Percentiles rank a stretch among this genome's conserved stretches.
Evolutionary conservation across 92 coral and sea anemone species (phyloP).

Genomic region (Bergia puertoricense): DNA sequence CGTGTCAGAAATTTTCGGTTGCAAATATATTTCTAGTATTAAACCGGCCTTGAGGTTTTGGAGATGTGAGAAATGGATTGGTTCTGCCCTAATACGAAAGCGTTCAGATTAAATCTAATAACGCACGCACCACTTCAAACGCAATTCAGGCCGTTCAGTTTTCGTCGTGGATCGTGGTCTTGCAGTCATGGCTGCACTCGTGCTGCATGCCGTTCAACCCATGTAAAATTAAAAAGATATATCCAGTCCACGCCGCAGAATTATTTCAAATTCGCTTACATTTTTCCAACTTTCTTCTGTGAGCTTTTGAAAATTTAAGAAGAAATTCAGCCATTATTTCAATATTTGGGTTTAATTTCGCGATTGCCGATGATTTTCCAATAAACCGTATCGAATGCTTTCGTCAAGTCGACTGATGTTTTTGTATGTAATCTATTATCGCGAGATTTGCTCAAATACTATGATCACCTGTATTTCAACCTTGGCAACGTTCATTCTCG

Average conservation of each 20-base stretch:
- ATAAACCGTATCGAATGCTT: not conserved
- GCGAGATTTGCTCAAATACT: conserved; percentile 33
- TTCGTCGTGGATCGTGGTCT: too few relatives aligned
- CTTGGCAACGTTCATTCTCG: conserved; percentile 23
- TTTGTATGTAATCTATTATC: not conserved
- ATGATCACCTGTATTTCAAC: conserved; percentile 2
- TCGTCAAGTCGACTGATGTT: conserved; percentile 19
- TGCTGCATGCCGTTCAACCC: not conserved
- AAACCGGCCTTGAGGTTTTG: not conserved
- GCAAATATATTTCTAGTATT: not conserved
- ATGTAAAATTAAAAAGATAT: not conserved
- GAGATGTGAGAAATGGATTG: not conserved
- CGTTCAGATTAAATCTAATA: not conserved
- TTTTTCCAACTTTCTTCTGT: not conserved
- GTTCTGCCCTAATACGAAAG: not conserved
- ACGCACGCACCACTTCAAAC: not conserved
- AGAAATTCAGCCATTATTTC: not conserved
- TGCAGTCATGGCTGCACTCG: not conserved
- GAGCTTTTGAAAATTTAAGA: not conserved
- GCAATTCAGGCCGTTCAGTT: not conserved
- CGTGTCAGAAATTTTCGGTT: not conserved
- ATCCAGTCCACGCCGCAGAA: not conserved
- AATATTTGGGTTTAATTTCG: not conserved
- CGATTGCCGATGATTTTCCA: not conserved
- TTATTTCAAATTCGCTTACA: not conserved